Percentiles rank a stretch among this genome's conserved stretches.
Conservation (phyloP, 2,113 vertebrate genomes). For the Pangasianodon gigas region DNA sequence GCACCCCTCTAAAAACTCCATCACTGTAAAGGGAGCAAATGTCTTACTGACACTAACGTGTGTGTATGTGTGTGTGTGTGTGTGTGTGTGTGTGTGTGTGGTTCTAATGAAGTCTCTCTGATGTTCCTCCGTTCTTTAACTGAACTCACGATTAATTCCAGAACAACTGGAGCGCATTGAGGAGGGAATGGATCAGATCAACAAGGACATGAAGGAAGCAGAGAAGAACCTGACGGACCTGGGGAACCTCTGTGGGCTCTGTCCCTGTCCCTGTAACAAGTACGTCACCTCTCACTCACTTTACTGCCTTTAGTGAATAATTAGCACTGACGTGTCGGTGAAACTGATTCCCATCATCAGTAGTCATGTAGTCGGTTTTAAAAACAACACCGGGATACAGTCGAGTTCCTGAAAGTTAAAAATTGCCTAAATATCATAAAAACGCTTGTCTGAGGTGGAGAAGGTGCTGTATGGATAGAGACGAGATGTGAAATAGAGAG, state of each 20-base stretch:
- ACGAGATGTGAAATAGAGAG: not conserved
- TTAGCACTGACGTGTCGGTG: not conserved
- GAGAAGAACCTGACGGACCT: slow-evolving; percentile 86
- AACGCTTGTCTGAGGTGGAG: not conserved
- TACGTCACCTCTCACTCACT: slow-evolving; percentile 78
- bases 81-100: not conserved
- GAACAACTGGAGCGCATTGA: slow-evolving; percentile 99
- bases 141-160: slow-evolving; percentile 62
- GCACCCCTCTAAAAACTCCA: not conserved
- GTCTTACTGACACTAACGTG: not conserved
- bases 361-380: not conserved
- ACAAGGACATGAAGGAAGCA: slow-evolving; percentile 99
- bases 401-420: not conserved
- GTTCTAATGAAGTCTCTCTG: not conserved
- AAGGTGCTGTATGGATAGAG: not conserved
- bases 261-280: slow-evolving; percentile 84
- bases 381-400: no score
- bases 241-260: slow-evolving; percentile 83
- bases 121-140: not conserved
- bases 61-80: not conserved
- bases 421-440: not conserved
- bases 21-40: not conserved
- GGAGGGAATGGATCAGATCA: slow-evolving; percentile 99
- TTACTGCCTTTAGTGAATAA: slow-evolving; percentile 19
- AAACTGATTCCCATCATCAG: not conserved